Evolutionary conservation across 2,888 invertebrate genomes (phyloP), one percentile per base, ranked within the genome.

Genomic region (Apodemia duryi): DNA sequence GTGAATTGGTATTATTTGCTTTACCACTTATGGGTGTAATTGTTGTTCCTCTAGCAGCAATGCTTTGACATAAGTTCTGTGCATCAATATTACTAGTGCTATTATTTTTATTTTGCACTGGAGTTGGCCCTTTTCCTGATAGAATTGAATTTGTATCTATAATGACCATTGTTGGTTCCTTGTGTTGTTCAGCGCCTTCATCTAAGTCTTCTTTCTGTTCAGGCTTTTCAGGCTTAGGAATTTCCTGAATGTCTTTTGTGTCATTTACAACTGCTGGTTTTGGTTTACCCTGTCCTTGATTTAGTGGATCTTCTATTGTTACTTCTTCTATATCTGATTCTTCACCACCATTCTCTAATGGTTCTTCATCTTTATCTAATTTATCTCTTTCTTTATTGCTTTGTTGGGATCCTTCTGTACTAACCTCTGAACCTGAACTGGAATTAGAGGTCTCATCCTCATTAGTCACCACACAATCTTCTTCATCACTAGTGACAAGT

Each of bases 121-220:
- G 74, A 32, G 78, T 71, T 46, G 79, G 69, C 57, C 78, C 77
- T 74, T 89, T 89, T 0, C 86, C 88, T 52, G 91, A 85, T 67
- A 92, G 78, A 73, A 92, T 91, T 21, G 96, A 95, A 89, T 96
- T 96, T n/a, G 96, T 96, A 77, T 97, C 97, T 75, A 97, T 96
- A 66, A 97, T 96, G 64, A 97, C 96, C 74, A 97, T 92, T 7
- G 96, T 96, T 1, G 96, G 95, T 83, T 97, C 95, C 79, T 96
- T 95, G 80, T 94, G 94, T 70, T 92, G 92, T 54, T 77, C 78
- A 32, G 70, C 65, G 71, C 86, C 85, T 13, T 60, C 57, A 32
- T 60, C n/a, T 13, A 60, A 32, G 2, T 57, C 57, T 32, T 60
- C 32, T 60, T 60, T 60, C 7, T n/a, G 57, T 75, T 86, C 86